Base-by-base conservation (phyloP, 2,888 invertebrate species). In the Polia nebulosa region DNA sequence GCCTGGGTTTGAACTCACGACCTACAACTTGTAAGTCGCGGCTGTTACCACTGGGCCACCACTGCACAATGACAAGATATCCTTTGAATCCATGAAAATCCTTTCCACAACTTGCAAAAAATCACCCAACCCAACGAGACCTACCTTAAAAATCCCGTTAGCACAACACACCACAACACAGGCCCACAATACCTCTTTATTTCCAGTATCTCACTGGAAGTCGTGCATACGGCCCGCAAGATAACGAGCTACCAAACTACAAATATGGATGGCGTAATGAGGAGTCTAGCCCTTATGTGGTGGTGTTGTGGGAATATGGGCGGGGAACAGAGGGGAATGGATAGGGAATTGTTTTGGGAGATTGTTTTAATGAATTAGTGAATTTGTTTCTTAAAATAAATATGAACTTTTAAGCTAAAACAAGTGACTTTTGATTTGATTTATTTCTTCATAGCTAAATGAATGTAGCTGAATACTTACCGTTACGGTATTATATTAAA, bases 201-300 rank as follows among this genome's bases (percentile, higher is more conserved):
- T 67, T 45, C 64, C 60, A 61, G 70, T 69, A 77, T 79, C 75
- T 69, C 68, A 64, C 56, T 52, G 62, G 44, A 73, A 88, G 87
- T 90, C 91, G 91, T 92, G 91, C 91, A 88, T 88, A 85, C 81
- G 55, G 67, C 47, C 77, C 58, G 52, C 8, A 39, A 89, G 90
- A 92, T 92, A 92, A 90, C 90, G 87, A 89, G 82, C 49, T 74
- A 83, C 91, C 89, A 90, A 89, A 81, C 55, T 76, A 84, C 92
- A 89, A 89, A 92, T 91, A 92, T 91, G 92, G 92, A 83, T 82
- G 82, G 86, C 83, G 87, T 92, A 92, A 92, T 92, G 92, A 92
- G 92, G 87, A 81, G 78, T 78, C 78, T 74, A 85, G 85, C 78
- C 92, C 92, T 91, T 92, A 89, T 91, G 92, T 88, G 91, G 92